A percentile compares a stretch with the other conserved stretches of the same genome.
Evolutionary conservation across 2,797 vertebrate species (phyloP).

Genomic region (Lemur catta): DNA sequence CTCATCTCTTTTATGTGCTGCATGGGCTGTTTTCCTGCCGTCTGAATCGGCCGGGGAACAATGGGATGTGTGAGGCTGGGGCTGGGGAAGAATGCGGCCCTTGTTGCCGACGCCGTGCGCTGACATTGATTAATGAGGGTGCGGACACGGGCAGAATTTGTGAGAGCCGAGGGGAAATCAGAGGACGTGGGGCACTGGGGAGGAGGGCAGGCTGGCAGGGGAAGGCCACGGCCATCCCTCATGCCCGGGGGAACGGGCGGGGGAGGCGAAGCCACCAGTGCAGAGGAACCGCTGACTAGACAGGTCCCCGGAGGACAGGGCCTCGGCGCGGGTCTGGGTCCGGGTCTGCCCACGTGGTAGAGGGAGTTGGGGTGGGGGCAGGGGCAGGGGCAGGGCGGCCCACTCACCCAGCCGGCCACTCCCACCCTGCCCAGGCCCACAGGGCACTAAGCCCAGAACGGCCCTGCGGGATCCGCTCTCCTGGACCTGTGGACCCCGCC

Average conservation of each 20-base stretch:
- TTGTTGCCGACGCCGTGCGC: constrained; percentile 93
- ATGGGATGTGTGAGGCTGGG: constrained; percentile 94
- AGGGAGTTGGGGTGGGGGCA: not conserved
- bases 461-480: not conserved
- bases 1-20: constrained; percentile 94
- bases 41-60: constrained; percentile 94
- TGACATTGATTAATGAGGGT: constrained; percentile 99
- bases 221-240: constrained; percentile 62
- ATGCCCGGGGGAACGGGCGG: constrained; percentile 45
- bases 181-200: constrained; percentile 88
- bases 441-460: not conserved
- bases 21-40: constrained; percentile 89
- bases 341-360: not conserved
- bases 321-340: not conserved
- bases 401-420: fast-evolving
- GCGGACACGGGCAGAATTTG: constrained; percentile 92
- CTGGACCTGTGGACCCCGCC: fast-evolving
- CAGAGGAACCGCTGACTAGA: fast-evolving
- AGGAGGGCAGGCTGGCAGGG: constrained; percentile 84
- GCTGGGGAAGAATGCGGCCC: constrained; percentile 92
- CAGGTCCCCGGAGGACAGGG: not conserved
- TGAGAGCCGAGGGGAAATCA: constrained; percentile 87
- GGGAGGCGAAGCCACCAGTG: not conserved
- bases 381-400: fast-evolving
- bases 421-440: fast-evolving